Base-by-base conservation (phyloP, 2,888 invertebrate species). In the Trichopoda pennipes region DNA sequence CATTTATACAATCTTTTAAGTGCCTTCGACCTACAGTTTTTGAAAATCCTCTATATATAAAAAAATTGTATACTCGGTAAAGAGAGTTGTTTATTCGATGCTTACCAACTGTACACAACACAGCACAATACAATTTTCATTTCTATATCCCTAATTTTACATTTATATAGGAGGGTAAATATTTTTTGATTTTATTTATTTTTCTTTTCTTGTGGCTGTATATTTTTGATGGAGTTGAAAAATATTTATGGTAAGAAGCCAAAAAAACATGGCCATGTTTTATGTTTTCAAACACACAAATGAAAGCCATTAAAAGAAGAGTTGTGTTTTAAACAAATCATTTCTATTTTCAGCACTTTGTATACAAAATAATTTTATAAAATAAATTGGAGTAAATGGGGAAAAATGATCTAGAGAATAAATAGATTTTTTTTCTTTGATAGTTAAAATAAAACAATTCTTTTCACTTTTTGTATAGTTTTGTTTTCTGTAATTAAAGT, bases 221-320 rank as follows among this genome's bases (percentile, higher is more conserved):
- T 73, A 19, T 76, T 61, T 80, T 60, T 58, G 17, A 35, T 79
- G 82, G 75, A 79, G 82, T 79, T 82, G 76, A 82, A 78, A 83
- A 83, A 83, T 77, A 78, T 80, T 83, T 83, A 77, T 80, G 73
- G 83, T 80, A 74, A 74, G 47, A 77, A 74, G 74, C 80, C 74
- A 77, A 83, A 80, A 77, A 60, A 82, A 75, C 61, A 77, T 74
- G 77, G 77, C 77, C 73, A 74, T 77, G 74, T 76, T 79, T 61
- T 79, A 68, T 79, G 79, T 75, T 60, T 77, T 49, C 1, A 56
- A 68, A 70, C 35, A 56, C 35, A 63, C 12, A 70, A 69, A 64
- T 47, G 49, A 73, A 70, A 66, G 28, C 44, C 51, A 51, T 44
- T 51, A 61, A 63, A 58, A 76, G 76, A 80, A 83, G 69, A 73